Conservation (phyloP, 2,888 invertebrate genomes). For the Drosophila paramelanica region DNA sequence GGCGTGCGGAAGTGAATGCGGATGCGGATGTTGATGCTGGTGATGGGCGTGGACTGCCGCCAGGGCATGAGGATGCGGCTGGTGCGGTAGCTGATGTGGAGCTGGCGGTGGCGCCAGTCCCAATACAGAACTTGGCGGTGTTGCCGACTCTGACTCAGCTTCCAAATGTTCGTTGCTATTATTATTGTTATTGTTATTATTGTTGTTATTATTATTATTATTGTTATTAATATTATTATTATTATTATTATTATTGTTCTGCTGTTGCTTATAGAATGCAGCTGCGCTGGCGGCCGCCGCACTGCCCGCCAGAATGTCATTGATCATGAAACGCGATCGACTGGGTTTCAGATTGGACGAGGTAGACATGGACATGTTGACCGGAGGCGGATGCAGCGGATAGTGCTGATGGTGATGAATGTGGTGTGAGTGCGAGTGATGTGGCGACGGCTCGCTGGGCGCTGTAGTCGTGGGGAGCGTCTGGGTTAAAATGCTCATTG, state of each 20-base stretch:
- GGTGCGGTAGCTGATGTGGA: constrained; percentile 33
- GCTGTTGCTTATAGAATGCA: constrained; percentile 81
- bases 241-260: constrained; percentile 57
- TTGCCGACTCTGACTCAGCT: constrained; percentile 26
- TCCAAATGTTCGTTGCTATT: constrained; percentile 44
- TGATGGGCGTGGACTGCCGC: constrained; percentile 48
- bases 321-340: constrained; percentile 83
- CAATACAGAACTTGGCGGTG: constrained; percentile 27
- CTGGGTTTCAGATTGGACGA: constrained; percentile 82
- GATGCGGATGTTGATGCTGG: constrained; percentile 33
- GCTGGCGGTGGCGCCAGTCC: constrained; percentile 44
- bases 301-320: constrained; percentile 82
- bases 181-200: constrained; percentile 41
- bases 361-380: constrained; percentile 68
- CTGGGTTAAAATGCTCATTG: constrained; percentile 83
- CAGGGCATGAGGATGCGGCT: constrained; percentile 55
- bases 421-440: constrained; percentile 32
- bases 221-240: constrained; percentile 50
- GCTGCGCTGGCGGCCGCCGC: constrained; percentile 81
- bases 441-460: constrained; percentile 63
- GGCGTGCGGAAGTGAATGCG: constrained; percentile 41
- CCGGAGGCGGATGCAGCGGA: constrained; percentile 52
- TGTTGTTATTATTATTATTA: constrained; percentile 46
- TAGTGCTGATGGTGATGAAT: constrained; percentile 48
- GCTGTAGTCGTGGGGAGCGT: constrained; percentile 64